Conservation (phyloP, 2,113 vertebrate species). For the Potamarius usumacintae region DNA sequence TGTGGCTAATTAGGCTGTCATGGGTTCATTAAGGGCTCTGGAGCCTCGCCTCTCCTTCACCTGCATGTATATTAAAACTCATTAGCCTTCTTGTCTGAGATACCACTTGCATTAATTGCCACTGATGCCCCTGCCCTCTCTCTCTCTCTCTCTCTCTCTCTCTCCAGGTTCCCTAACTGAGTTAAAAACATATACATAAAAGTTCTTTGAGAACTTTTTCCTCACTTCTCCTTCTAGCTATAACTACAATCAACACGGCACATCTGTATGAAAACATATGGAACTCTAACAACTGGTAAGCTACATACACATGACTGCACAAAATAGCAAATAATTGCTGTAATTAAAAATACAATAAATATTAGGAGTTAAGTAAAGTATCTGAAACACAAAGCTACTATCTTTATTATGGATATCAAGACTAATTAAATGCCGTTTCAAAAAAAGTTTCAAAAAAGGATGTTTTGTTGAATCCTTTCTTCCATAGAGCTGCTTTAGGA, state of each 20-base stretch:
- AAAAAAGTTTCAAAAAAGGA: no score
- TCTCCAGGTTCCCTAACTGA: constrained; percentile 71
- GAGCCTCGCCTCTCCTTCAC: constrained; percentile 95
- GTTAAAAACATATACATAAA: constrained; percentile 61
- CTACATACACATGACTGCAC: background rate
- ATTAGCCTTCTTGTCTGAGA: constrained; percentile 99
- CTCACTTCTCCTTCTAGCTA: background rate
- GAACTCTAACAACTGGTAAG: background rate
- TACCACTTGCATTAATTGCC: constrained; percentile 98
- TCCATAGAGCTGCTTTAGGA: background rate
- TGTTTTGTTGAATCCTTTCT: background rate
- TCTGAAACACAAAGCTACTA: no score
- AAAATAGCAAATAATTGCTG: background rate
- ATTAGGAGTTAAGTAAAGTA: background rate
- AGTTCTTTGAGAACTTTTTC: constrained; percentile 49
- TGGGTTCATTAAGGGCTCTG: constrained; percentile 98
- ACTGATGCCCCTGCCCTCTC: constrained; percentile 70
- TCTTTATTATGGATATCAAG: no score
- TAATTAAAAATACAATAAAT: background rate
- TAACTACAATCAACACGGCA: background rate
- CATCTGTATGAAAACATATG: background rate
- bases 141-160: background rate
- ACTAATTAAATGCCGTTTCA: background rate
- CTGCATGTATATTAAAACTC: constrained; percentile 99
- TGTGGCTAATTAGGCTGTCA: constrained; percentile 99